phyloP scores from a whole-genome alignment of 2,113 vertebrate species.

The sheep (Ovis aries) region ARS-UI_Ramb_v3.0 NC_056069.1:71018001-71018500 shows the following conservation, averaged over 20 bases:
- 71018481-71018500: fast-evolving
- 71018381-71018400: not conserved
- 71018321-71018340: not conserved
- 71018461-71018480: fast-evolving
- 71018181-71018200: fast-evolving
- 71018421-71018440: not conserved
- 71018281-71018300: not conserved
- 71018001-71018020: not conserved
- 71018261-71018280: not conserved
- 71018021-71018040: not conserved
- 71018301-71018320: not conserved
- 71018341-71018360: not conserved
- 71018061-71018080: too few species aligned
- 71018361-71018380: not conserved
- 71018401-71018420: not conserved
- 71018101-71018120: not conserved
- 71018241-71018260: not conserved
- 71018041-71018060: not conserved
- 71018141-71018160: too few species aligned
- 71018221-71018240: fast-evolving
- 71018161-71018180: not conserved
- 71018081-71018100: fast-evolving
- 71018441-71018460: fast-evolving
- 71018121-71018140: not conserved
- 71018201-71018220: not conserved